Base-by-base conservation (phyloP, 2,797 vertebrate species). In the Clarias pachynema region DNA sequence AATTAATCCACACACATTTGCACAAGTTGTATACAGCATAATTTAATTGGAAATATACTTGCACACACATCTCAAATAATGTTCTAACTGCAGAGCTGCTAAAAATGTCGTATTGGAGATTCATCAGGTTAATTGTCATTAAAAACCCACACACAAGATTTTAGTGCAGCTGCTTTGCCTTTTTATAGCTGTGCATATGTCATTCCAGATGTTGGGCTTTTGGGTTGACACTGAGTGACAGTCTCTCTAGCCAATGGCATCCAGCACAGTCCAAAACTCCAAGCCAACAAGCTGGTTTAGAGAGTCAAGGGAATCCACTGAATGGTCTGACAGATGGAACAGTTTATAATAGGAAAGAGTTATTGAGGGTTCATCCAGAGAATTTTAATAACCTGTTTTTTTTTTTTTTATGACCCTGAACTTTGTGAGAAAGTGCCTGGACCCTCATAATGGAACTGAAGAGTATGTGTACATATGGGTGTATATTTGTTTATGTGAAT, bases 401-500 rank as follows among this genome's bases (percentile, higher is more conserved):
- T 79, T 49, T 49, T 49, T 49, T 49, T 49, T 49, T 53, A 73
- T 57, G 84, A 83, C 89, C 81, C 65, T 88, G 90, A 91, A 92
- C 84, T 79, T 63, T 78, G 88, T 88, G 84, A 84, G 91, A 90
- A 94, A 95, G 94, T 95, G 94, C 95, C 94, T 95, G 94, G 93
- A 93, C 91, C 92, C 91, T 93, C 91, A 90, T 88, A 88, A 91
- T 29, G 85, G 87, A 60, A 90, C 85, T 90, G 82, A 87, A 93
- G 88, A 90, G 89, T 92, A 85, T 78, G 85, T 95, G 94, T 95
- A 95, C 89, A 95, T 95, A 95, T 91, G 92, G 91, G 92, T 95
- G 94, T 95, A 95, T 94, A 95, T 94, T 94, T 91, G 92, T 94
- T 81, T 91, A 88, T 95, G 94, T 95, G 93, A 95, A 95, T 95